Conservation (phyloP, 64 coral and sea anemone species). For the Montipora efflorescens region DNA sequence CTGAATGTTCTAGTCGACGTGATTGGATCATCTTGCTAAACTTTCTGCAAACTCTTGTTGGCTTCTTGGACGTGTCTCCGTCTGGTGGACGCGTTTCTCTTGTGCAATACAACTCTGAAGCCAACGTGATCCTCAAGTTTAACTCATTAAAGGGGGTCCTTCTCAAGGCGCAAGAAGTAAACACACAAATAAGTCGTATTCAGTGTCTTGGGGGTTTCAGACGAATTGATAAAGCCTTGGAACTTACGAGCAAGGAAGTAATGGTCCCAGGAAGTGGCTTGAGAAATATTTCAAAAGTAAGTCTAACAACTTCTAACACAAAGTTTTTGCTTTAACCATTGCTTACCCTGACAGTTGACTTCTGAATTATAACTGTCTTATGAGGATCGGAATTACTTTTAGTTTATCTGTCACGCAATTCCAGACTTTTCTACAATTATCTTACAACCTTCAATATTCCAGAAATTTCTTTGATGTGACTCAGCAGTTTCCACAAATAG, state of each 20-base stretch:
- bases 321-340: no score
- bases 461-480: no score
- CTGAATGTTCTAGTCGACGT: slow-evolving; percentile 39
- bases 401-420: no score
- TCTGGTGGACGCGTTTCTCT: slow-evolving; percentile 38
- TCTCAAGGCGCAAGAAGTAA: slow-evolving; percentile 25
- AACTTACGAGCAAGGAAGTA: slow-evolving; percentile 42
- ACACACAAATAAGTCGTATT: slow-evolving; percentile 26
- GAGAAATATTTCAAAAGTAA: slow-evolving; percentile 70
- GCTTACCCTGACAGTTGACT: no score
- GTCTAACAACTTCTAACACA: background rate
- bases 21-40: slow-evolving; percentile 49
- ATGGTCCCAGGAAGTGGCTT: slow-evolving; percentile 46
- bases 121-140: slow-evolving; percentile 60
- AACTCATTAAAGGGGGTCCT: slow-evolving; percentile 36
- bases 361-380: background rate
- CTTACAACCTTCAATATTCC: no score
- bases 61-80: slow-evolving; percentile 27
- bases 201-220: slow-evolving; percentile 52
- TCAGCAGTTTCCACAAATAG: no score
- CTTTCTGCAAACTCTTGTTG: background rate
- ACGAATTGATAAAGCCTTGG: slow-evolving; percentile 68
- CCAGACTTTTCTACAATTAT: no score
- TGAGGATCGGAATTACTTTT: background rate
- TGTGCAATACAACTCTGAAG: slow-evolving; percentile 24